A percentile compares a stretch with the other conserved stretches of the same genome.
Conservation (phyloP, 2,113 vertebrate genomes). For the Dipodomys stephensi region DNA sequence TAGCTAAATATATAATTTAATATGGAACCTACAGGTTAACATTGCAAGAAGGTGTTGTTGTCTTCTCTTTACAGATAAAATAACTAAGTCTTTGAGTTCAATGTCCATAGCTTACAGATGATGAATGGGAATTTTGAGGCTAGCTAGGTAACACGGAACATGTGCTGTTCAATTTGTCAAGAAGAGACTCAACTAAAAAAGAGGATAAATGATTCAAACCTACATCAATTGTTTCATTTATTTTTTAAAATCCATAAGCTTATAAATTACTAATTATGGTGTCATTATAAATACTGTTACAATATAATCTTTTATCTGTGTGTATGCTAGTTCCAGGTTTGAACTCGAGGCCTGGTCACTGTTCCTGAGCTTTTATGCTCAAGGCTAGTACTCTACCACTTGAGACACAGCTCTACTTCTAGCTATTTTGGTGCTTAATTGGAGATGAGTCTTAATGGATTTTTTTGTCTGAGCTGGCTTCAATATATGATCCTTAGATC, state of each 20-base stretch:
- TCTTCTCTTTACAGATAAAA: neutral
- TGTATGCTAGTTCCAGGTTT: no score
- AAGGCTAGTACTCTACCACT: no score
- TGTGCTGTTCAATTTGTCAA: neutral
- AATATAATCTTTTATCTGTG: neutral
- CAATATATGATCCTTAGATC: no score
- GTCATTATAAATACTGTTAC: no score
- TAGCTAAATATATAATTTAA: neutral
- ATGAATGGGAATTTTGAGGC: neutral
- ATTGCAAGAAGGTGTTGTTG: neutral
- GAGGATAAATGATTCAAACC: neutral
- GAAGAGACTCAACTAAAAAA: neutral
- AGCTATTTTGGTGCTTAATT: no score
- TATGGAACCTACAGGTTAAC: neutral
- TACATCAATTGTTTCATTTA: neutral
- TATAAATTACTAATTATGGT: neutral
- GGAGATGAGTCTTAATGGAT: no score
- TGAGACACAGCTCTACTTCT: no score
- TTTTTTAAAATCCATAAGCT: slow-evolving; percentile 23
- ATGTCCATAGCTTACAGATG: neutral
- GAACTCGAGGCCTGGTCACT: no score
- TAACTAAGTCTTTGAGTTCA: neutral
- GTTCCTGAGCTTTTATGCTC: no score
- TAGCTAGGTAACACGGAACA: neutral
- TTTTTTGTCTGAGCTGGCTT: no score